Conservation (phyloP, 2,888 invertebrate species). For the Drosophila aldrichi region DNA sequence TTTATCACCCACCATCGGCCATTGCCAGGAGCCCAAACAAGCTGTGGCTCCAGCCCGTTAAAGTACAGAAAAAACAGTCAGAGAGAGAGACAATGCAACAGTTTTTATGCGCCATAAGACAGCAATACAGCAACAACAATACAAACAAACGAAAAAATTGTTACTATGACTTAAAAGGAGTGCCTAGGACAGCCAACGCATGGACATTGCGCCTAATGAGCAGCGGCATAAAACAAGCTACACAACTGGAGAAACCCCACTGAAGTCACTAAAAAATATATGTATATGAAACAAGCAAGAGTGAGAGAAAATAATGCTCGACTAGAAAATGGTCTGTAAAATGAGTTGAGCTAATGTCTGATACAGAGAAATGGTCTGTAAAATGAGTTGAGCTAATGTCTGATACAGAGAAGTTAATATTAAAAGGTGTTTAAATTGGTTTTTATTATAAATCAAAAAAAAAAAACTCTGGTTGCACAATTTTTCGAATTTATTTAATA, state of each 20-base stretch:
- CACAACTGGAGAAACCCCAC: constrained; percentile 12
- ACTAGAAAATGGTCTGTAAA: neutral
- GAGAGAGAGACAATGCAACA: constrained; percentile 60
- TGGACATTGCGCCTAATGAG: constrained; percentile 62
- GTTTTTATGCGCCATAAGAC: constrained; percentile 52
- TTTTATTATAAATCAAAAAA: no score
- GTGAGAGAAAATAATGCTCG: neutral
- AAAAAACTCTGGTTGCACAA: no score
- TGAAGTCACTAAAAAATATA: constrained; percentile 6
- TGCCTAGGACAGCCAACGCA: constrained; percentile 74
- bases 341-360: no score
- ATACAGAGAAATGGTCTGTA: no score
- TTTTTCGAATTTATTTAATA: no score
- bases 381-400: no score
- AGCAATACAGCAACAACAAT: constrained; percentile 20
- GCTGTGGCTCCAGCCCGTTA: constrained; percentile 27
- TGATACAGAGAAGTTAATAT: no score
- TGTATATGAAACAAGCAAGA: constrained; percentile 8
- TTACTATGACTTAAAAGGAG: constrained; percentile 62
- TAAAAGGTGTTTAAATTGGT: no score
- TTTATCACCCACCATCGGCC: constrained; percentile 83
- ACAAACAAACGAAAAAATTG: constrained; percentile 34
- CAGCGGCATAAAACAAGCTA: constrained; percentile 24
- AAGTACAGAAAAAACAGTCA: neutral
- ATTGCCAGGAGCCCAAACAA: constrained; percentile 37